A percentile compares a stretch with the other conserved stretches of the same genome.
These are phyloP conservation scores for Tolypeutes matacus DNA, from an alignment of 2,797 vertebrate genomes.

Conservation along the genomic window DNA sequence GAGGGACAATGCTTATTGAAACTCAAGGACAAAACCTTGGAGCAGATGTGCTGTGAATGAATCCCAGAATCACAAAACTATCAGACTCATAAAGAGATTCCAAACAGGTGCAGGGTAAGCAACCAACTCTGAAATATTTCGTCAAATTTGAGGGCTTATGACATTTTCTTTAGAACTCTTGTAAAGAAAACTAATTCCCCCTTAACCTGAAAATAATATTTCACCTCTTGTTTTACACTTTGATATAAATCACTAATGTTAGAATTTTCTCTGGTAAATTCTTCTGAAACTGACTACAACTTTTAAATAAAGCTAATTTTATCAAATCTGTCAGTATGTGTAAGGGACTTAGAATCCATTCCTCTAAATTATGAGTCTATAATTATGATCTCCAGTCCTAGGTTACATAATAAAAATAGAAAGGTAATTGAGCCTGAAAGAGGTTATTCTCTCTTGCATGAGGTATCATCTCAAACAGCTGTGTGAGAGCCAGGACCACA, in stretches of 20 bases:
- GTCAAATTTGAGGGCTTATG: background rate
- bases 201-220: background rate
- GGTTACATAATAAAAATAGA: background rate
- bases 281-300: background rate
- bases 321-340: background rate
- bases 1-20: background rate
- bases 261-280: background rate
- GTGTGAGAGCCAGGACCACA: too few relatives aligned
- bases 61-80: background rate
- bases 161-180: background rate
- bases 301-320: slow-evolving; percentile 46
- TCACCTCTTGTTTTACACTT: background rate
- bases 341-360: background rate
- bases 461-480: background rate
- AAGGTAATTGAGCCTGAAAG: background rate
- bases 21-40: background rate
- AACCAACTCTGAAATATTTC: background rate
- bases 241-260: background rate
- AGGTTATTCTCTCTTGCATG: background rate
- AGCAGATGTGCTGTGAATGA: background rate
- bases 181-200: background rate
- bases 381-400: too few relatives aligned
- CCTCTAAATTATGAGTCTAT: background rate
- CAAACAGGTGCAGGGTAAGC: background rate
- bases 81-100: background rate